Percentiles rank a stretch among this genome's conserved stretches.
Evolutionary conservation across 2,113 vertebrate species (phyloP).

Genomic region (Hypanus sabinus): DNA sequence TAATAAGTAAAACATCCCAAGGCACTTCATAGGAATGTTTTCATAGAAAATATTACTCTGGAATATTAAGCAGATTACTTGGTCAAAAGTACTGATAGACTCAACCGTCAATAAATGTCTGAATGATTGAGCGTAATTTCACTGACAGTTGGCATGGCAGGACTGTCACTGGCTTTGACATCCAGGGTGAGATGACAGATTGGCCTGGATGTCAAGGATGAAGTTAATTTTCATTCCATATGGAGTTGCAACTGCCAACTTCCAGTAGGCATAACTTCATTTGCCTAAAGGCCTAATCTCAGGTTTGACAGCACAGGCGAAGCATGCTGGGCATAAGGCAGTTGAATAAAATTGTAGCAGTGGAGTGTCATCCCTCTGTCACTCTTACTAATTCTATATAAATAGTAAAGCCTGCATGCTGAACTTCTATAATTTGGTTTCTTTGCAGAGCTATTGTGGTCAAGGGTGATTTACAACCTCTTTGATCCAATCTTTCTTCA

Average conservation of each 20-base stretch:
- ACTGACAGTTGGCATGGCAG: not conserved
- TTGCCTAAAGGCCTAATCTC: not conserved
- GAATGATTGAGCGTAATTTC: not conserved
- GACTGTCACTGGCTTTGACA: not conserved
- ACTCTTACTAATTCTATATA: no score
- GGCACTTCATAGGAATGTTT: no score
- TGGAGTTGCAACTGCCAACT: conserved; percentile 2
- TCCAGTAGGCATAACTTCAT: not conserved
- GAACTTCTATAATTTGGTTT: no score
- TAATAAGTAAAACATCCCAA: no score
- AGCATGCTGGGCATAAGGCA: not conserved
- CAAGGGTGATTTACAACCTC: no score
- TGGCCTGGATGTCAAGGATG: not conserved
- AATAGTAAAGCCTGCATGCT: no score
- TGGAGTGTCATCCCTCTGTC: no score
- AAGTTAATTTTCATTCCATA: conserved; percentile 14
- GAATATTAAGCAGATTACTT: no score
- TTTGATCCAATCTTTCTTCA: no score
- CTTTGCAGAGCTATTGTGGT: no score
- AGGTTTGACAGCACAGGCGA: not conserved
- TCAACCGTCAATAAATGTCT: not conserved
- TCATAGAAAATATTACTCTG: no score
- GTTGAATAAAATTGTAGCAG: not conserved
- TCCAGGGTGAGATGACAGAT: not conserved
- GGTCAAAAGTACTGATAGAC: not conserved